These are phyloP conservation scores for Scaeva pyrastri DNA, from an alignment of 2,888 invertebrate genomes.

Conservation along the genomic window DNA sequence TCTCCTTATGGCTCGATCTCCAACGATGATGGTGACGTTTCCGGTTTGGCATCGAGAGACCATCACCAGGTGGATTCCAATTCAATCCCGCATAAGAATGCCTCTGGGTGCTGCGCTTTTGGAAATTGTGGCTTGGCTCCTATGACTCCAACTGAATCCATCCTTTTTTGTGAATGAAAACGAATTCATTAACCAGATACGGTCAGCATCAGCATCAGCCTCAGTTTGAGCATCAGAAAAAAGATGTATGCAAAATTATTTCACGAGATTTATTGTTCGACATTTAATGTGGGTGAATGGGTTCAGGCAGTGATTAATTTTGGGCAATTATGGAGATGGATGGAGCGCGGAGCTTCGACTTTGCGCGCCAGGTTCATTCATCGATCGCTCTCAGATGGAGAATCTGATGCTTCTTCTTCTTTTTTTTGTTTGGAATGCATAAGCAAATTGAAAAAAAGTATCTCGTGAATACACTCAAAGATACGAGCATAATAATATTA, in stretches of 20 bases:
- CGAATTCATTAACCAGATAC: conserved; percentile 66
- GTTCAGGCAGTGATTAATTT: conserved; percentile 75
- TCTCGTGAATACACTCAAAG: not conserved
- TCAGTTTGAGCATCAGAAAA: conserved; percentile 3
- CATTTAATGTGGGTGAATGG: conserved; percentile 76
- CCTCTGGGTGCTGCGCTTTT: conserved; percentile 40
- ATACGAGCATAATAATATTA: not conserved
- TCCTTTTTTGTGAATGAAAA: conserved; percentile 73
- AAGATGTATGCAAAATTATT: conserved; percentile 66
- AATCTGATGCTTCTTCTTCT: conserved; percentile 14
- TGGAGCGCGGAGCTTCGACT: conserved; percentile 28
- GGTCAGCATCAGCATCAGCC: conserved; percentile 27
- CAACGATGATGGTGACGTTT: not conserved
- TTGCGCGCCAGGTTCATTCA: conserved; percentile 63
- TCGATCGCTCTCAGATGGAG: conserved; percentile 27
- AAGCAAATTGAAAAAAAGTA: conserved; percentile 32
- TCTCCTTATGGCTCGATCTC: not conserved
- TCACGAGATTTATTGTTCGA: conserved; percentile 70
- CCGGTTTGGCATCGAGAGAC: conserved; percentile 27
- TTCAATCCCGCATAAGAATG: conserved; percentile 24
- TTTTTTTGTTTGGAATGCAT: conserved; percentile 63
- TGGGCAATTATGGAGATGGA: conserved; percentile 74
- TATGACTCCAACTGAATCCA: not conserved
- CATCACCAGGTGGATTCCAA: conserved; percentile 28
- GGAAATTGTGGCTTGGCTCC: not conserved